phyloP scores from a whole-genome alignment of 2,888 invertebrate species.

The Pheosia tremula region DNA sequence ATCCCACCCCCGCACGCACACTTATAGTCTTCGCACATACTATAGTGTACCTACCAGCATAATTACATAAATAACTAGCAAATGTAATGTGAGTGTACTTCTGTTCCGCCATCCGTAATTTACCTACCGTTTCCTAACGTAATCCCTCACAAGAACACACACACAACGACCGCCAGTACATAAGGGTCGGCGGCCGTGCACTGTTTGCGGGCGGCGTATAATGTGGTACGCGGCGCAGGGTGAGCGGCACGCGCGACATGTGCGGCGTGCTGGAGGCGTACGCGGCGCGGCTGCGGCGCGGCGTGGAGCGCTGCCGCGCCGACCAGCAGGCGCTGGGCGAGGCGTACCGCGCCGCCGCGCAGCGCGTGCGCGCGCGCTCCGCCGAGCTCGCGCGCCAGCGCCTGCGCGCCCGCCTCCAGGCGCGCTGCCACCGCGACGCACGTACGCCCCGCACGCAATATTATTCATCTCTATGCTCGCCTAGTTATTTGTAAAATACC shows the following conservation, averaged over 20 bases:
- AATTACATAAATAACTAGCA: no score
- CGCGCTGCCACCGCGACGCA: conserved; percentile 32
- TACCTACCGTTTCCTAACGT: no score
- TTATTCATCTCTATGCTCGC: background rate
- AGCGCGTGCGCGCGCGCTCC: conserved; percentile 19
- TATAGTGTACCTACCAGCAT: no score
- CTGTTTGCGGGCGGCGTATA: background rate
- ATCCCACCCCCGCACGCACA: no score
- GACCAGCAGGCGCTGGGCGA: conserved; percentile 58
- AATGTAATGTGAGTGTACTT: no score
- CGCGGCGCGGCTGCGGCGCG: conserved; percentile 54
- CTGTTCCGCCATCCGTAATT: no score
- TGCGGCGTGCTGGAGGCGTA: conserved; percentile 63
- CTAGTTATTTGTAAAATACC: no score
- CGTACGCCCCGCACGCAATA: conserved; percentile 14
- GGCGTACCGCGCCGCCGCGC: conserved; percentile 42
- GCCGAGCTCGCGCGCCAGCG: conserved; percentile 3
- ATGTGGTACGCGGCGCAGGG: conserved; percentile 6
- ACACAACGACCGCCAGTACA: background rate
- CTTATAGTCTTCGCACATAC: no score
- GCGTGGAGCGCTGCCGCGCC: conserved; percentile 54
- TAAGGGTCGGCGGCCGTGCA: background rate
- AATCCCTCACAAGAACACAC: no score
- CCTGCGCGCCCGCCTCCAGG: conserved; percentile 40
- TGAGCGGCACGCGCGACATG: conserved; percentile 59